Evolutionary conservation across 2,888 invertebrate species (phyloP).

Genomic region (Eupeodes luniger): DNA sequence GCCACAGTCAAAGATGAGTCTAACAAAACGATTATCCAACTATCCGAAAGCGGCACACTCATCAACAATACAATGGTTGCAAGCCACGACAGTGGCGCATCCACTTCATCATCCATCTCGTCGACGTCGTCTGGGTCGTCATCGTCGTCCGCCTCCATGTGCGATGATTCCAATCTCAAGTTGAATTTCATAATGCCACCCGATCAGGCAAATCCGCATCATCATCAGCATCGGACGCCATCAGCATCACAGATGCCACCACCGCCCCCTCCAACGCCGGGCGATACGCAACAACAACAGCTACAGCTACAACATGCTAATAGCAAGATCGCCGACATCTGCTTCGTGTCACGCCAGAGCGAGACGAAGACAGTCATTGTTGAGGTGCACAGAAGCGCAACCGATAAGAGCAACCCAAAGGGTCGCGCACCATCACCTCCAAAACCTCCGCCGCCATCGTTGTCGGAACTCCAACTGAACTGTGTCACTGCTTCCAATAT

Average conservation of each 20-base stretch:
- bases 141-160: conserved; percentile 62
- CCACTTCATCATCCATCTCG: conserved; percentile 61
- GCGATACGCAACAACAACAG: conserved; percentile 45
- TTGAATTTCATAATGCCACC: conserved; percentile 68
- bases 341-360: conserved; percentile 84
- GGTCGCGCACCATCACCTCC: conserved; percentile 81
- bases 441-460: conserved; percentile 78
- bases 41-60: conserved; percentile 89
- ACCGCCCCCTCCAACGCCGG: conserved; percentile 50
- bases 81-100: conserved; percentile 72
- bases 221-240: conserved; percentile 74
- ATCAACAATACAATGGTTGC: conserved; percentile 87
- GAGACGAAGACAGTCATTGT: conserved; percentile 89
- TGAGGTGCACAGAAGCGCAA: conserved; percentile 88
- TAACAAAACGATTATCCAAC: conserved; percentile 90
- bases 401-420: conserved; percentile 69
- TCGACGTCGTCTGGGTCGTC: conserved; percentile 32
- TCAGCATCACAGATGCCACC: conserved; percentile 73
- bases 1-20: conserved; percentile 80
- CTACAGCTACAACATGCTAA: conserved; percentile 38
- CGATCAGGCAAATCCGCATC: conserved; percentile 63
- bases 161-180: conserved; percentile 61
- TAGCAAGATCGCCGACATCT: conserved; percentile 83
- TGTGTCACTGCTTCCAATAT: conserved; percentile 30
- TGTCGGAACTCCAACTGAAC: conserved; percentile 49